A percentile compares a stretch with the other conserved stretches of the same genome.
These are phyloP conservation scores for Tanypteryx hageni DNA, from an alignment of 2,888 invertebrate species.

Conservation along the genomic window DNA sequence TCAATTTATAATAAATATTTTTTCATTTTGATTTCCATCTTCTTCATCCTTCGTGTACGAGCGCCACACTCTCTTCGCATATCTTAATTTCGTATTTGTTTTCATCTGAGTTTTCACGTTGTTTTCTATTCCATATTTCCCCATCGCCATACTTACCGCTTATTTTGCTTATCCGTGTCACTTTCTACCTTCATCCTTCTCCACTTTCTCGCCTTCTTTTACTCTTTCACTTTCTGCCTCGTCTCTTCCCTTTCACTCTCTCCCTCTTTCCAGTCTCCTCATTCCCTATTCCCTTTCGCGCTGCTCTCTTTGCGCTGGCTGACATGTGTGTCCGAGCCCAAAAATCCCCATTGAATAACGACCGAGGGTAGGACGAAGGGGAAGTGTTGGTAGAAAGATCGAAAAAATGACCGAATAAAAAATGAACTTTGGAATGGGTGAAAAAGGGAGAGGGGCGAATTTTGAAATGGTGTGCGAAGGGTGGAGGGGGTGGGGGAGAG, in stretches of 20 bases:
- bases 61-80: not conserved
- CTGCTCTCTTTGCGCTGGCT: not conserved
- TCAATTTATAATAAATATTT: too few relatives aligned
- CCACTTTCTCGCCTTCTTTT: not conserved
- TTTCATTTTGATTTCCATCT: not conserved
- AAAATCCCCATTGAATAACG: not conserved
- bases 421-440: too few relatives aligned
- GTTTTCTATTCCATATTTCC: too few relatives aligned
- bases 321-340: not conserved
- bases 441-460: not conserved
- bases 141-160: too few relatives aligned
- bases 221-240: slow-evolving; percentile 20
- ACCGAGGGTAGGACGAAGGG: not conserved
- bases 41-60: not conserved
- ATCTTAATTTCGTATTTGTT: too few relatives aligned
- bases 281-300: not conserved
- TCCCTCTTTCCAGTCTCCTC: not conserved
- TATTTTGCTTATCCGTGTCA: not conserved
- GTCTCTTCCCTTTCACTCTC: slow-evolving; percentile 26
- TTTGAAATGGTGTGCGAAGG: not conserved
- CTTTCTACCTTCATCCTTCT: too few relatives aligned
- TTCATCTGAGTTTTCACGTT: too few relatives aligned
- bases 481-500: not conserved
- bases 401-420: too few relatives aligned
- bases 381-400: not conserved